These are phyloP conservation scores for Drosophila neotestacea DNA, from an alignment of 2,888 invertebrate species.

Conservation along the genomic window DNA sequence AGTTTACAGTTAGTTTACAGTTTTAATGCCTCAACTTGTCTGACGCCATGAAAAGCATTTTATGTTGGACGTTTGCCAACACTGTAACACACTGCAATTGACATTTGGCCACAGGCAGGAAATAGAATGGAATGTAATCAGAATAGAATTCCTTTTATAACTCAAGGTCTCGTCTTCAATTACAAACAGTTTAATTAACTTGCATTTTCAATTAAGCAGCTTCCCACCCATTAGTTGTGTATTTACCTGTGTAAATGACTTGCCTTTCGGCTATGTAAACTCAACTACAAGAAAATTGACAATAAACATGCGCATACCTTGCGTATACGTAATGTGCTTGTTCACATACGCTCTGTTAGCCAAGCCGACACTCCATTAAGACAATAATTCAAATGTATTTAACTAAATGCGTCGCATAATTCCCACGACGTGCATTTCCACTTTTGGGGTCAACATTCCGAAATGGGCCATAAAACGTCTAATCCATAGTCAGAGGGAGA, in stretches of 20 bases:
- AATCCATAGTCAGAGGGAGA: background rate
- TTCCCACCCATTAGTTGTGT: background rate
- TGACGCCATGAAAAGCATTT: background rate
- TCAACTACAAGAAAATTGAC: background rate
- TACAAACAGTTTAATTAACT: slow-evolving; percentile 54
- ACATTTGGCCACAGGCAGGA: slow-evolving; percentile 19
- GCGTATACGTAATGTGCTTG: slow-evolving; percentile 30
- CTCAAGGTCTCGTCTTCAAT: slow-evolving; percentile 16
- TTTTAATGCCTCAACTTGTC: background rate
- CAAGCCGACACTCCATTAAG: slow-evolving; percentile 7
- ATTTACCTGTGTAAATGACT: slow-evolving; percentile 1
- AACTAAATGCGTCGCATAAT: slow-evolving; percentile 50
- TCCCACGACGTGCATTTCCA: slow-evolving; percentile 62
- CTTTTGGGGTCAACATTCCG: slow-evolving; percentile 31
- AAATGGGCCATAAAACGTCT: slow-evolving; percentile 60
- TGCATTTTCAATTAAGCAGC: slow-evolving; percentile 38
- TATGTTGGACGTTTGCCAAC: slow-evolving; percentile 2
- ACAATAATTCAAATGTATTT: slow-evolving; percentile 62
- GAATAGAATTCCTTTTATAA: slow-evolving; percentile 2
- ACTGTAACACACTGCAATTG: slow-evolving; percentile 24
- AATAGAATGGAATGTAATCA: background rate
- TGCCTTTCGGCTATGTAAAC: slow-evolving; percentile 10
- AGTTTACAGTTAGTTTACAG: slow-evolving; percentile 10
- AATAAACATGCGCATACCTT: slow-evolving; percentile 10
- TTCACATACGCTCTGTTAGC: slow-evolving; percentile 32